Percentiles rank a stretch among this genome's conserved stretches.
phyloP scores from a whole-genome alignment of 2,797 vertebrate species.

The Pyrocephalus nanus region DNA sequence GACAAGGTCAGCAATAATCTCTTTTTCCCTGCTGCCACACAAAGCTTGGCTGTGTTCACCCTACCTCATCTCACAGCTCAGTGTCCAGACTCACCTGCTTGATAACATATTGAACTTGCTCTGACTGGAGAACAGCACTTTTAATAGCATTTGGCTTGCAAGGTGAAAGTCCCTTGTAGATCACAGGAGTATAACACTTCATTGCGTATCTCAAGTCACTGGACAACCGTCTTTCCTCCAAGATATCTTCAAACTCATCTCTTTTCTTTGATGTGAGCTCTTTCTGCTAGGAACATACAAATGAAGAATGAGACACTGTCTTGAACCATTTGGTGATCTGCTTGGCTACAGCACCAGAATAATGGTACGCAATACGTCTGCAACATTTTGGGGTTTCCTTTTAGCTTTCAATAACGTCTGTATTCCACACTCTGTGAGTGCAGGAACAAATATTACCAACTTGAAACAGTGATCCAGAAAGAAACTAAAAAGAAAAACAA shows the following conservation, averaged over 20 bases:
- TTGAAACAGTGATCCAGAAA: neutral
- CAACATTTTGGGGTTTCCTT: neutral
- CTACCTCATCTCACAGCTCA: neutral
- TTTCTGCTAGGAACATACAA: constrained; percentile 75
- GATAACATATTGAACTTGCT: constrained; percentile 87
- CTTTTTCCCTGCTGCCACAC: neutral
- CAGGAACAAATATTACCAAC: neutral
- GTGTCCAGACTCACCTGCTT: constrained; percentile 79
- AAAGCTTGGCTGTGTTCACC: neutral
- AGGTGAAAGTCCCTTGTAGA: constrained; percentile 87
- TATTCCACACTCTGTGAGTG: neutral
- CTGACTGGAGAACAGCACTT: constrained; percentile 85
- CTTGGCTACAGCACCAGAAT: neutral
- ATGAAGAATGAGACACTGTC: constrained; percentile 34
- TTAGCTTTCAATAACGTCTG: neutral
- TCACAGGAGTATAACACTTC: constrained; percentile 86
- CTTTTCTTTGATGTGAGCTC: constrained; percentile 87
- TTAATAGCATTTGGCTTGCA: constrained; percentile 84
- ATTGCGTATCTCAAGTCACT: constrained; percentile 93
- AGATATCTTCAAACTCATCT: constrained; percentile 94
- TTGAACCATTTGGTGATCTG: neutral
- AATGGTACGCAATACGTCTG: neutral
- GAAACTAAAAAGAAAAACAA: neutral
- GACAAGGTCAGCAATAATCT: neutral
- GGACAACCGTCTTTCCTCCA: constrained; percentile 90